Conservation (phyloP, 2,888 invertebrate species). For the Sinodicranocentrus sp. region DNA sequence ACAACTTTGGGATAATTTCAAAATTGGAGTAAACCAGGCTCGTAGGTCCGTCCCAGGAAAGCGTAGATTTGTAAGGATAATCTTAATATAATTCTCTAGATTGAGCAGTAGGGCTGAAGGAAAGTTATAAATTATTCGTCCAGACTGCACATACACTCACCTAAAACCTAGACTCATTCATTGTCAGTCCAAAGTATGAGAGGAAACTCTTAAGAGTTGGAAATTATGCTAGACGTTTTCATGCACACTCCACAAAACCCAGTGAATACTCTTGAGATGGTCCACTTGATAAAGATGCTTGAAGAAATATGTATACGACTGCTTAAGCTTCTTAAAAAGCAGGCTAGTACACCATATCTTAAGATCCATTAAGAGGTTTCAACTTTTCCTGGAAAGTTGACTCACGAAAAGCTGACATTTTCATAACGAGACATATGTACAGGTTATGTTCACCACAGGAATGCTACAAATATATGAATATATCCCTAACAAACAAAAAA, state of each 20-base stretch:
- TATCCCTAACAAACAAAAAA: too few relatives aligned
- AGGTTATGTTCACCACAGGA: neutral
- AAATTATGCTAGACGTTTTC: neutral
- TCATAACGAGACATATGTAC: constrained; percentile 41
- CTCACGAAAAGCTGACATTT: constrained; percentile 44
- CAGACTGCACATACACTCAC: neutral
- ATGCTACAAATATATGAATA: too few relatives aligned
- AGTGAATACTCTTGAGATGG: constrained; percentile 18
- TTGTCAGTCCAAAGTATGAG: too few relatives aligned
- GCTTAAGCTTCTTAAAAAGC: neutral
- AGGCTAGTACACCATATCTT: neutral
- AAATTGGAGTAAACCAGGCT: too few relatives aligned
- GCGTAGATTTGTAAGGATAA: constrained; percentile 43
- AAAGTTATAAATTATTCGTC: constrained; percentile 29
- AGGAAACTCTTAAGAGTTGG: neutral
- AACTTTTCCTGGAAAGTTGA: constrained; percentile 22
- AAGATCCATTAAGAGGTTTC: constrained; percentile 44
- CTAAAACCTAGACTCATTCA: too few relatives aligned
- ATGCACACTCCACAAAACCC: too few relatives aligned
- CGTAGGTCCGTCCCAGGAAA: too few relatives aligned
- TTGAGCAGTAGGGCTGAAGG: neutral
- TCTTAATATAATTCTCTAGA: neutral
- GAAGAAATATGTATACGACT: neutral
- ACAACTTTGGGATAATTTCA: neutral
- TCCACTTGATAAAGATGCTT: constrained; percentile 44